phyloP scores from a whole-genome alignment of 1,140 invertebrate species.

The Leptestheria dahalacensis region DNA sequence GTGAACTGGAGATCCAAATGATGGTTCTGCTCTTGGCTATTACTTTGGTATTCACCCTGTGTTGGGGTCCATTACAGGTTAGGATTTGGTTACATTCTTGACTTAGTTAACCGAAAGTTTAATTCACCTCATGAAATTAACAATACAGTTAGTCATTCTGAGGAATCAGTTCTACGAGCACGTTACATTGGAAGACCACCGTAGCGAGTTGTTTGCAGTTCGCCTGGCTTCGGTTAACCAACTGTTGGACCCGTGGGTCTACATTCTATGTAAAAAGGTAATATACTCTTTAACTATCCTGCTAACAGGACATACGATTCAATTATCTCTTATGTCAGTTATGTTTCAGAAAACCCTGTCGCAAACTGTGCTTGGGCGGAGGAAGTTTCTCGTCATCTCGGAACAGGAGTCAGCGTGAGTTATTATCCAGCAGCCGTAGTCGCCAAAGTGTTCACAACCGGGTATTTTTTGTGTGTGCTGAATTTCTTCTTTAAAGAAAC shows the following conservation, averaged over 20 bases:
- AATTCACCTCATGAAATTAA: neutral
- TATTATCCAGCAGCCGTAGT: neutral
- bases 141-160: constrained; percentile 26
- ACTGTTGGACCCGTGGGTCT: constrained; percentile 33
- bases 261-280: constrained; percentile 30
- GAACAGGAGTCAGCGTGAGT: neutral
- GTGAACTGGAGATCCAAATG: constrained; percentile 31
- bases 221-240: constrained; percentile 31
- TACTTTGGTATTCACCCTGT: constrained; percentile 28
- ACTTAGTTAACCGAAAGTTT: no score
- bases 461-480: neutral
- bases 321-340: neutral
- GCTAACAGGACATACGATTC: neutral
- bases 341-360: neutral
- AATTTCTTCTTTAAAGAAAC: neutral
- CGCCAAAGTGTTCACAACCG: neutral
- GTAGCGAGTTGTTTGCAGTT: constrained; percentile 26
- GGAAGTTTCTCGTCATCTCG: neutral
- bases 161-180: constrained; percentile 25
- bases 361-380: neutral
- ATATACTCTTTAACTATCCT: no score
- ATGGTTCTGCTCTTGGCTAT: constrained; percentile 29
- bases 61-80: constrained; percentile 29
- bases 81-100: constrained; percentile 14
- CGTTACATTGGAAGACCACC: constrained; percentile 20